Conservation (phyloP, 2,113 vertebrate species). For the Tiliqua scincoides region DNA sequence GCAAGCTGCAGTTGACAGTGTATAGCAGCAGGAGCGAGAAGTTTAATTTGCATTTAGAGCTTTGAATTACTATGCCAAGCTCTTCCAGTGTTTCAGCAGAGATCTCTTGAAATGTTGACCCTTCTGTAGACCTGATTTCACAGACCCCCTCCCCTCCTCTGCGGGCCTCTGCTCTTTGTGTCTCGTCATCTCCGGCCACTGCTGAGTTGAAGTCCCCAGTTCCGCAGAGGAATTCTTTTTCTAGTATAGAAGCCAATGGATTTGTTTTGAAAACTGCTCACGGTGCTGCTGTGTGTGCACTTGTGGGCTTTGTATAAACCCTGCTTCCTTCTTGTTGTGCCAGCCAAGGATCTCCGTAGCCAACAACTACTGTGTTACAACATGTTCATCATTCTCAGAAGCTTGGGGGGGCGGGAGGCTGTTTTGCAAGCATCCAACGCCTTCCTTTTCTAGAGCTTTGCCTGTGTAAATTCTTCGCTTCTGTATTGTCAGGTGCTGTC, state of each 20-base stretch:
- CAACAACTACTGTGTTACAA: background rate
- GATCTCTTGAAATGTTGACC: no score
- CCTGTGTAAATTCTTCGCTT: background rate
- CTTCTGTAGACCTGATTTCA: background rate
- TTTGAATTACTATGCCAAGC: no score
- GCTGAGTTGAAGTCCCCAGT: slow-evolving; percentile 62
- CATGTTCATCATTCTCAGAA: background rate
- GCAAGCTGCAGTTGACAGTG: no score
- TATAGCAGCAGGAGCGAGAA: no score
- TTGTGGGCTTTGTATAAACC: slow-evolving; percentile 54
- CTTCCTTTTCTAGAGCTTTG: background rate
- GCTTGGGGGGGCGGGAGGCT: no score
- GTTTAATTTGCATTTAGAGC: no score
- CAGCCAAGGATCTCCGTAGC: slow-evolving; percentile 35
- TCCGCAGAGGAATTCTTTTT: slow-evolving; percentile 67
- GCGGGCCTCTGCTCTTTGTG: slow-evolving; percentile 64
- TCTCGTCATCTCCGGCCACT: slow-evolving; percentile 57
- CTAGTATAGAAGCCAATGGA: slow-evolving; percentile 64
- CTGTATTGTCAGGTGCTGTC: background rate
- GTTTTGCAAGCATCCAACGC: fast-evolving
- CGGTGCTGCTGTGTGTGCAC: slow-evolving; percentile 40
- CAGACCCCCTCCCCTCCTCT: slow-evolving; percentile 12
- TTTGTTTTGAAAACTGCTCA: slow-evolving; percentile 41
- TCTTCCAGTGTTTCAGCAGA: no score
- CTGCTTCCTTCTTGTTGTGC: slow-evolving; percentile 38